Base-by-base conservation (phyloP, 2,888 invertebrate species). In the Hypena proboscidalis region DNA sequence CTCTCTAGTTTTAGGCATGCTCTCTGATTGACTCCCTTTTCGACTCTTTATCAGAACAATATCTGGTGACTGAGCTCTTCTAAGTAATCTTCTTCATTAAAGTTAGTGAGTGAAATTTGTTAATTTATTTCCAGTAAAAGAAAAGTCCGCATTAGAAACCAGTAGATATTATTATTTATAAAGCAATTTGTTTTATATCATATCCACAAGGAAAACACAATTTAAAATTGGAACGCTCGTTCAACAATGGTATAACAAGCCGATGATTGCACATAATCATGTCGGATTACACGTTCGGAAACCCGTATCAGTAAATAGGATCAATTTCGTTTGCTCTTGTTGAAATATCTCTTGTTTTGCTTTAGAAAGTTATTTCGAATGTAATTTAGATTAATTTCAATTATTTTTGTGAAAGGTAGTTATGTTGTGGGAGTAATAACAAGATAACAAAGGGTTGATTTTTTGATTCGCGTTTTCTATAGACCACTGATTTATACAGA, bases 271-370 rank as follows among this genome's bases (percentile, higher is more conserved):
- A 27, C 29, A 33, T 40, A 37, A 59, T 64, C 42, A 59, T 23
- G 33, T 30, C 27, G 25, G 21, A 44, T 60, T 64, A 55, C 25
- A 25, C 11, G 26, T 34, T 17, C 40, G 20, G 26, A 38, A 59
- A 38, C 19, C 34, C 11, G 20, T 55, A 58, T 59, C 64, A 33
- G 46, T 26, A 59, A 55, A 63, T 50, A 55, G 29, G 60, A 64
- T 64, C 60, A 56, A 56, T 60, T 64, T 47, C 41, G 38, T 39
- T 22, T 25, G 9, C 27, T 34, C 27, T 29, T 22, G 21, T 22
- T 26, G 21, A 29, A 41, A 32, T 21, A 34, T 15, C 14, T 14
- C 4, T 19, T 19, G 7, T 15, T 15, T 23, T 27, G 33, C 20
- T 34, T 22, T 41, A 34, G 41, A 41, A 41, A 41, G 41, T 35